Evolutionary conservation across 2,113 vertebrate species (phyloP).

Genomic region (Hyla sarda): DNA sequence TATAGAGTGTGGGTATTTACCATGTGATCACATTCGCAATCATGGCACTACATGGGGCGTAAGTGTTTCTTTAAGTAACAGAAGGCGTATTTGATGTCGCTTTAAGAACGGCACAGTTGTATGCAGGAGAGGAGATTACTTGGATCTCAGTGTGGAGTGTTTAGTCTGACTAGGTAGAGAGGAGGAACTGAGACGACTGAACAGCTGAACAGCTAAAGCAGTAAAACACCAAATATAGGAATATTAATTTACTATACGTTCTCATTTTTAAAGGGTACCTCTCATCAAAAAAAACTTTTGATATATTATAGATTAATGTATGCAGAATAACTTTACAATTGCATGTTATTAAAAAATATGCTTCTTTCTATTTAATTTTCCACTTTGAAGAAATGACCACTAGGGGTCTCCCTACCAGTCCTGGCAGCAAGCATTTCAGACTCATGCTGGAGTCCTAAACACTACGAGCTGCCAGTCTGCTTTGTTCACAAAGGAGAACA

Average conservation of each 20-base stretch:
- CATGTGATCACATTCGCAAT: background rate
- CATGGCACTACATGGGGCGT: background rate
- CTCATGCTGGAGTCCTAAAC: too few relatives aligned
- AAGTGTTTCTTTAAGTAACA: slow-evolving; percentile 20
- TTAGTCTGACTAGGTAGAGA: background rate
- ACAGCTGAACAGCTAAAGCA: background rate
- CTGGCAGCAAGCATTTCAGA: too few relatives aligned
- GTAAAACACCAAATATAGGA: background rate
- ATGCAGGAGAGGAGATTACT: background rate
- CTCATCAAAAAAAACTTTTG: too few relatives aligned
- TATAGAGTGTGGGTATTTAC: background rate
- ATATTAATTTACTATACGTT: background rate
- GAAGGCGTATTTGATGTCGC: slow-evolving; percentile 9
- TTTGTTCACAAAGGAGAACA: too few relatives aligned
- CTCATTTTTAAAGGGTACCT: too few relatives aligned
- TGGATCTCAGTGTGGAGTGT: background rate
- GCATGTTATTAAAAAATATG: too few relatives aligned
- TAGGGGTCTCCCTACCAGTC: background rate
- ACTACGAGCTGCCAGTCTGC: too few relatives aligned
- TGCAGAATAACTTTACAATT: too few relatives aligned
- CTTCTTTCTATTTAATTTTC: too few relatives aligned
- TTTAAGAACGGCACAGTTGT: slow-evolving; percentile 7
- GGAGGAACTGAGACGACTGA: background rate
- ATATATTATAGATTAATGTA: too few relatives aligned
- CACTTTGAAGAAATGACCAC: too few relatives aligned